phyloP scores from a whole-genome alignment of 2,797 vertebrate species.

The Coccyzus lansbergi region DNA sequence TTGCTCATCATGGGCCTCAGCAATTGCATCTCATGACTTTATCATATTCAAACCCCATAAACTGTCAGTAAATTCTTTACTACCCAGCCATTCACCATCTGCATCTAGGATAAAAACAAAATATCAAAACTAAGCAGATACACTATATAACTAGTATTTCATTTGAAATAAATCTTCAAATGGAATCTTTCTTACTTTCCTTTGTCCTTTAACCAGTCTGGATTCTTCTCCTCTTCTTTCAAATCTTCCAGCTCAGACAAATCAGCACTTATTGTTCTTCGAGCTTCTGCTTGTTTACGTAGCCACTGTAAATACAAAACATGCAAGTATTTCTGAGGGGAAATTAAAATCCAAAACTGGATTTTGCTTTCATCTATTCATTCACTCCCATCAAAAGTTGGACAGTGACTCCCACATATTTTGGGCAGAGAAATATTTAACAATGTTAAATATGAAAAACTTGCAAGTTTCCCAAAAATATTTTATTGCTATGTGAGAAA shows the following conservation, averaged over 20 bases:
- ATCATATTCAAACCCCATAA: background rate
- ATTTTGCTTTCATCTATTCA: background rate
- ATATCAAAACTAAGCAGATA: background rate
- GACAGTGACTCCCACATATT: no score
- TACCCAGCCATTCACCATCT: background rate
- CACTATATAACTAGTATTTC: background rate
- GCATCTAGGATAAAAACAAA: background rate
- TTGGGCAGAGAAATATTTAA: background rate
- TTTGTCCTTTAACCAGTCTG: conserved; percentile 94
- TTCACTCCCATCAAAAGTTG: background rate
- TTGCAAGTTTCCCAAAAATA: background rate
- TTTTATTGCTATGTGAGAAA: background rate
- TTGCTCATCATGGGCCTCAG: background rate
- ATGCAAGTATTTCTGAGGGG: background rate
- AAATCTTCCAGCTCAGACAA: conserved; percentile 85
- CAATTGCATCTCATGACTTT: background rate
- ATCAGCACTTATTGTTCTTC: conserved; percentile 75
- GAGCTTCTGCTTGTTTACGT: conserved; percentile 88
- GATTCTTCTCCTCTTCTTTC: conserved; percentile 88
- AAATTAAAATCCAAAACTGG: background rate
- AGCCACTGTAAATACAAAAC: conserved; percentile 84
- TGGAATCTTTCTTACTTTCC: conserved; percentile 85
- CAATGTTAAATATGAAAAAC: background rate
- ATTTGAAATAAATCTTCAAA: background rate
- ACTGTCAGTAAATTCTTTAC: background rate